phyloP scores from a whole-genome alignment of 2,797 vertebrate species.

The Discoglossus pictus region DNA sequence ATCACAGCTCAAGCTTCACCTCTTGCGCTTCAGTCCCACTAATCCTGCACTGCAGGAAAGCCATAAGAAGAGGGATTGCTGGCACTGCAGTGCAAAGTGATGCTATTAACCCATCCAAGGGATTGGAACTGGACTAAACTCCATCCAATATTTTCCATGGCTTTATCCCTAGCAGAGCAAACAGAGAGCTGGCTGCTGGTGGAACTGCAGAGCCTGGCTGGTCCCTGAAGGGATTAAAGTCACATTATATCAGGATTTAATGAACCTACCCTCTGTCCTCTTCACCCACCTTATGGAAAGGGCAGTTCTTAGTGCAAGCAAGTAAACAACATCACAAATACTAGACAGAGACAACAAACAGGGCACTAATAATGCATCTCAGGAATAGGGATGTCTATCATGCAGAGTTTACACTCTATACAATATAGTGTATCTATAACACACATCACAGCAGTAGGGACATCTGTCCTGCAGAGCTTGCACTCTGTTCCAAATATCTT shows the following conservation, averaged over 20 bases:
- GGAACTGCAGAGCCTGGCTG: neutral
- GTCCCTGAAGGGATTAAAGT: neutral
- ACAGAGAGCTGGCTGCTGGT: neutral
- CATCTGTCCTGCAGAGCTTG: constrained; percentile 11
- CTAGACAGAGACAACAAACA: too few relatives aligned
- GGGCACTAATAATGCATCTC: too few relatives aligned
- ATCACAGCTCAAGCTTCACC: neutral
- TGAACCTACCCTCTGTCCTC: too few relatives aligned
- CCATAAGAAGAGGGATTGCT: neutral
- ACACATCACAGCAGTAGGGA: neutral
- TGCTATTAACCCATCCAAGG: neutral
- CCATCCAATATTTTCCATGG: too few relatives aligned
- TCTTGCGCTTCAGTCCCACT: neutral
- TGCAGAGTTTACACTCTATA: constrained; percentile 4
- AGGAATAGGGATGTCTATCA: neutral
- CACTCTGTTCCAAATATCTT: too few relatives aligned
- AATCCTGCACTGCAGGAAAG: too few relatives aligned
- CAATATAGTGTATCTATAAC: neutral
- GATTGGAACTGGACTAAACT: too few relatives aligned
- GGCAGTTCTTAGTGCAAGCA: too few relatives aligned
- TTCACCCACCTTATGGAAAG: too few relatives aligned
- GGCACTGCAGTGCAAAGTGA: constrained; percentile 1
- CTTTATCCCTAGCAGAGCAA: too few relatives aligned
- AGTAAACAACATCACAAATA: too few relatives aligned
- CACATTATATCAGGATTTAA: constrained; percentile 1